Evolutionary conservation across 2,888 invertebrate species (phyloP), one percentile per base, ranked within the genome.

Genomic region (Epinotia nisella): DNA sequence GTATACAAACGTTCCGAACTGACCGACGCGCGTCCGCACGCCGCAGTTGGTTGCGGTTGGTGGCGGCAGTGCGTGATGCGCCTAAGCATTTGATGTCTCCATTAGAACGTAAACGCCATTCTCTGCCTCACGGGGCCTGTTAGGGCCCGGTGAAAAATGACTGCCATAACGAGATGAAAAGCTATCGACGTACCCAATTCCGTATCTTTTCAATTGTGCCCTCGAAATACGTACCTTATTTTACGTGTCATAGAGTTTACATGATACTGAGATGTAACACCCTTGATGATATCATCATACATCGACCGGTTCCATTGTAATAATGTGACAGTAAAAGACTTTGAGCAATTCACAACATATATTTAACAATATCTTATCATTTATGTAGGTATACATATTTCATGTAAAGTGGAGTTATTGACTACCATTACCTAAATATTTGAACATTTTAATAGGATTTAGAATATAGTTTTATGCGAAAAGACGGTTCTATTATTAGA

Each of bases 91-190:
- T n/a, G n/a, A n/a, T n/a, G n/a, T n/a, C n/a, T n/a, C 45, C 45
- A 45, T 64, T 56, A 49, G 15, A 55, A 62, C 29, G 4, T 21
- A 7, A 56, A 62, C 19, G 56, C 49, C 29, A 19, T 56, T 64
- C 19, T 9, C 45, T 19, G 19, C 55, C 56, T 56, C 21, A 55
- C 45, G 29, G 55, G 55, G 13, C 65, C 55, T 55, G 13, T 65
- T 55, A 70, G 45, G 56, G 41, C 29, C 17, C 70, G 17, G 5
- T 70, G 62, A 70, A 70, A 70, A 70, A 70, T 19, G 62, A 70
- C 62, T 19, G 70, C 62, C 56, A 35, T 64, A 56, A 64, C 62
- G 49, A 56, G 45, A 70, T 70, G 62, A 64, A 70, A 49, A 64
- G 55, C 41, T 15, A 45, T 56, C 24, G 64, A 21, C 53, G 21